Evolutionary conservation across 2,888 invertebrate species (phyloP).

Genomic region (Therioaphis trifolii): DNA sequence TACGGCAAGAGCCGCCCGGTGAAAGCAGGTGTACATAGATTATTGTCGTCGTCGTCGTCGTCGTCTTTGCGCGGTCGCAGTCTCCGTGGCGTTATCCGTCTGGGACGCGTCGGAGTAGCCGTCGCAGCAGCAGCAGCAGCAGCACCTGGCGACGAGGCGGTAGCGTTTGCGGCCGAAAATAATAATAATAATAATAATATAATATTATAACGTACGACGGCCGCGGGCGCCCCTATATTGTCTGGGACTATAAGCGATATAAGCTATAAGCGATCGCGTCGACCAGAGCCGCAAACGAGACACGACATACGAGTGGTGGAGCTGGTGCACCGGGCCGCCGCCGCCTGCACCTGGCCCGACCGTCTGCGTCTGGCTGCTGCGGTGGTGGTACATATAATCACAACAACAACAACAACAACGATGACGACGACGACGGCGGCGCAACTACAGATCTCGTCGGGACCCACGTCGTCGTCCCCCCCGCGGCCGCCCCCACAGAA

Average conservation of each 20-base stretch:
- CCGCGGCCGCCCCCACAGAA: no score
- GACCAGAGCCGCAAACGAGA: no score
- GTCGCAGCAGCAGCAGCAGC: not conserved
- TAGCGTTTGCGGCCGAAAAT: not conserved
- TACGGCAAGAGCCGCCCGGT: slow-evolving; percentile 25
- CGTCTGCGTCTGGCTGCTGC: not conserved
- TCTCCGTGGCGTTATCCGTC: no score
- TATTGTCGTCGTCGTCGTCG: not conserved
- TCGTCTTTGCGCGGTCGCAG: no score
- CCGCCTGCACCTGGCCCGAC: slow-evolving; percentile 33
- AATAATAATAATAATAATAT: no score
- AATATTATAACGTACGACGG: no score
- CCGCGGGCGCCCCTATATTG: not conserved
- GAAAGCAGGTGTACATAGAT: slow-evolving; percentile 61
- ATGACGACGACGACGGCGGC: not conserved
- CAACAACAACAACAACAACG: not conserved
- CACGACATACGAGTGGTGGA: no score
- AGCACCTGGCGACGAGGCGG: slow-evolving; percentile 24
- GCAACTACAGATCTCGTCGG: no score
- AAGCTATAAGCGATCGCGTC: not conserved
- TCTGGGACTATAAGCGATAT: no score
- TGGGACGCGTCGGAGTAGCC: not conserved
- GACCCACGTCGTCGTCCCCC: not conserved
- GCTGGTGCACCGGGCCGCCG: slow-evolving; percentile 32
- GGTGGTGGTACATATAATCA: not conserved